phyloP scores from a whole-genome alignment of 2,113 vertebrate genomes.

The Podiceps cristatus region DNA sequence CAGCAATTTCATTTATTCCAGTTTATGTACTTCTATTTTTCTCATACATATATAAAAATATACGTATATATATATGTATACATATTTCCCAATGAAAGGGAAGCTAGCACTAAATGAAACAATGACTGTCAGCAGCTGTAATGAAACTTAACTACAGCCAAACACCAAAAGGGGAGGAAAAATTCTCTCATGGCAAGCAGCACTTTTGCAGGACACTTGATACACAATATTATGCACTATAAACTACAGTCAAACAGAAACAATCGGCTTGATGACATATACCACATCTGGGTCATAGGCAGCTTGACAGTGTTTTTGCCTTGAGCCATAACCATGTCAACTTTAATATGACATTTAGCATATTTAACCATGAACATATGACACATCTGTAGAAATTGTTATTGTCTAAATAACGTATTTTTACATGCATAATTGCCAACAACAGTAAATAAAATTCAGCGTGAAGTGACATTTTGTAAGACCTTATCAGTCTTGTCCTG shows the following conservation, averaged over 20 bases:
- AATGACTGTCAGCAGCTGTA: neutral
- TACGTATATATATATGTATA: neutral
- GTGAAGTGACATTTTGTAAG: conserved; percentile 51
- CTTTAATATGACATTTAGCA: conserved; percentile 50
- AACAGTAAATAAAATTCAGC: conserved; percentile 42
- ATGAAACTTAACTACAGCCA: neutral
- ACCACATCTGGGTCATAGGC: conserved; percentile 38
- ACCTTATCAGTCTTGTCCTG: conserved; percentile 39
- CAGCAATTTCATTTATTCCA: neutral
- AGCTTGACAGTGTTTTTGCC: conserved; percentile 36
- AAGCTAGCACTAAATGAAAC: neutral
- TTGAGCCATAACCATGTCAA: conserved; percentile 21
- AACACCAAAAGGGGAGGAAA: neutral
- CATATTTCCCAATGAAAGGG: neutral
- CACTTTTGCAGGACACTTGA: conserved; percentile 18
- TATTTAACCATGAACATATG: conserved; percentile 51
- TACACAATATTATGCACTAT: neutral
- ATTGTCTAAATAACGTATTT: conserved; percentile 16
- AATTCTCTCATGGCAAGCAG: neutral
- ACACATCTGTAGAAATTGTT: conserved; percentile 50
- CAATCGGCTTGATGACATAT: conserved; percentile 19
- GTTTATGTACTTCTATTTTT: neutral
- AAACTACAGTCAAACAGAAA: conserved; percentile 31
- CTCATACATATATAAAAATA: neutral
- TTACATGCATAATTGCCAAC: conserved; percentile 37